phyloP scores from a whole-genome alignment of 2,888 invertebrate species.

The Geophilus truncorum region DNA sequence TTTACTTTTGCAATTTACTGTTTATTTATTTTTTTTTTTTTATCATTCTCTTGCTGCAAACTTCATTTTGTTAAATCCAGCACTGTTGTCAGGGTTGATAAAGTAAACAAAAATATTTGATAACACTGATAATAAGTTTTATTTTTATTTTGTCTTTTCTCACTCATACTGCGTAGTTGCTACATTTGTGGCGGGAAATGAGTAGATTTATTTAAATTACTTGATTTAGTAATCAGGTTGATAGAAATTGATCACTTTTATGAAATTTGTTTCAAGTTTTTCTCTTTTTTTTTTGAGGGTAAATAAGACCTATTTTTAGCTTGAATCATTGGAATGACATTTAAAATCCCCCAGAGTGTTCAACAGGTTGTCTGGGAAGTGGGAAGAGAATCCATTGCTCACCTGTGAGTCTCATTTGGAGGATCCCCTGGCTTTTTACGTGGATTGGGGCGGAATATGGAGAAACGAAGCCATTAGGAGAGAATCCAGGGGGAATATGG shows the following conservation, averaged over 20 bases:
- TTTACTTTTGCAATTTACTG: not conserved
- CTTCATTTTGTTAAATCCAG: not conserved
- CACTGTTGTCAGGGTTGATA: constrained; percentile 18
- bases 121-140: not conserved
- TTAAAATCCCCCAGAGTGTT: too few species aligned
- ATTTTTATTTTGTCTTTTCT: not conserved
- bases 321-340: too few species aligned
- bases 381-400: not conserved
- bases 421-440: not conserved
- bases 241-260: not conserved
- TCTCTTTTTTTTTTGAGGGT: not conserved
- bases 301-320: not conserved
- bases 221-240: not conserved
- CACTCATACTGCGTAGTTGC: not conserved
- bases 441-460: not conserved
- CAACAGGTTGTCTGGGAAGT: not conserved
- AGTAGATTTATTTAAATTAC: not conserved
- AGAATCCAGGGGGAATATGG: not conserved
- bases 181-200: not conserved
- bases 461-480: not conserved
- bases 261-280: not conserved
- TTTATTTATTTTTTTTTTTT: not conserved
- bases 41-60: not conserved
- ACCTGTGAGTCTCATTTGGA: not conserved
- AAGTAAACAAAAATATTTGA: not conserved